Percentiles rank a stretch among this genome's conserved stretches.
Evolutionary conservation across 2,888 invertebrate genomes (phyloP).

Genomic region (Thymelicus acteon): DNA sequence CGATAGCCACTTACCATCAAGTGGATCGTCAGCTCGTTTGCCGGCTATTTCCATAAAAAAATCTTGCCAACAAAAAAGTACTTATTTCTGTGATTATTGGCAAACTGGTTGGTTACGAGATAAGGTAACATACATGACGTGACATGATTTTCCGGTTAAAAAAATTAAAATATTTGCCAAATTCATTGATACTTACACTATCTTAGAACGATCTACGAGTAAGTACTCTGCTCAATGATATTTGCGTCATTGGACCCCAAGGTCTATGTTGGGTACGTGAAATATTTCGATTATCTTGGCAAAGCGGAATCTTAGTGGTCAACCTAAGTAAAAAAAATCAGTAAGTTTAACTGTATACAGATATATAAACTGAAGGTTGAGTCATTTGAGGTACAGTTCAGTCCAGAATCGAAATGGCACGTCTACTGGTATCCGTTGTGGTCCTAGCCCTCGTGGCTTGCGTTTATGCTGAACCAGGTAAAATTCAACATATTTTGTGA

Average conservation of each 20-base stretch:
- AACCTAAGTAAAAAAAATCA: too few species aligned
- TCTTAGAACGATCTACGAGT: background rate
- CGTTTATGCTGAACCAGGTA: constrained; percentile 70
- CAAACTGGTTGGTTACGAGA: background rate
- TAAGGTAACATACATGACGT: background rate
- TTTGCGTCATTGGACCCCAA: background rate
- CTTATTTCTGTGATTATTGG: background rate
- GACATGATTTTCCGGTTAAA: background rate
- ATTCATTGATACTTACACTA: background rate
- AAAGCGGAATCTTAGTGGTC: background rate
- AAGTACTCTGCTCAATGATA: constrained; percentile 3
- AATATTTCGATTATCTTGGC: background rate
- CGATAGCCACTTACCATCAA: too few species aligned
- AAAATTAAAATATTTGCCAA: background rate
- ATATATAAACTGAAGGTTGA: constrained; percentile 56
- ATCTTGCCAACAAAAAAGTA: background rate
- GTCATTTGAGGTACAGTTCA: constrained; percentile 51
- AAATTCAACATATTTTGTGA: background rate
- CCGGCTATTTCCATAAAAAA: too few species aligned
- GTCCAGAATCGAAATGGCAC: constrained; percentile 57
- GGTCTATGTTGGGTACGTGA: background rate
- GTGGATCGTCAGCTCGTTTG: too few species aligned
- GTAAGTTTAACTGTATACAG: constrained; percentile 49
- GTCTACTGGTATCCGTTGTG: constrained; percentile 61
- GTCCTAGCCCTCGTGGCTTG: constrained; percentile 68